phyloP scores from a whole-genome alignment of 2,113 vertebrate genomes.

The Rhinichthys klamathensis region DNA sequence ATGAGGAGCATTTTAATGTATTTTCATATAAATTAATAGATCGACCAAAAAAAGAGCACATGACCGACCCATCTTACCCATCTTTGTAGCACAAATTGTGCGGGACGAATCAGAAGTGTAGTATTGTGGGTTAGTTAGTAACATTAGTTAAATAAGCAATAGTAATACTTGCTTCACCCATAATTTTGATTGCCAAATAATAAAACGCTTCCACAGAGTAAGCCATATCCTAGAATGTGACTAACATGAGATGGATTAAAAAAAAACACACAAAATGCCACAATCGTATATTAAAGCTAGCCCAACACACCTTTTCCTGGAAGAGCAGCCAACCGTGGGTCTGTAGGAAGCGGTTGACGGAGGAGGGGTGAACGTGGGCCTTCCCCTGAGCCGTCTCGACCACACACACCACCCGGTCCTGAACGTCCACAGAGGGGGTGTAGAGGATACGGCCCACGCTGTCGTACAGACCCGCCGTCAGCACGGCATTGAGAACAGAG shows the following conservation, averaged over 20 bases:
- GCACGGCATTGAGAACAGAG: slow-evolving; percentile 86
- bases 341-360: slow-evolving; percentile 91
- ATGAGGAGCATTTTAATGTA: too few species aligned
- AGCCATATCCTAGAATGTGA: too few species aligned
- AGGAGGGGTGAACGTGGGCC: slow-evolving; percentile 93
- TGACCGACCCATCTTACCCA: too few species aligned
- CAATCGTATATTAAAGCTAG: neutral
- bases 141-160: too few species aligned
- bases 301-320: slow-evolving; percentile 88
- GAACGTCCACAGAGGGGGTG: slow-evolving; percentile 86
- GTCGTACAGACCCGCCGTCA: slow-evolving; percentile 94
- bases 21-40: too few species aligned
- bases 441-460: slow-evolving; percentile 86
- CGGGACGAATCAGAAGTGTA: too few species aligned
- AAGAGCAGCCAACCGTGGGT: slow-evolving; percentile 92
- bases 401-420: slow-evolving; percentile 84
- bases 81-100: too few species aligned
- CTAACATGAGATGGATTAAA: neutral
- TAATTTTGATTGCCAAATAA: too few species aligned
- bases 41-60: too few species aligned
- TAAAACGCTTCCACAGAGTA: too few species aligned
- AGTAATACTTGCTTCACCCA: too few species aligned
- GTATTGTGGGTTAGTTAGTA: too few species aligned
- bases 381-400: slow-evolving; percentile 94
- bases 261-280: neutral